Evolutionary conservation across 2,888 invertebrate genomes (phyloP).

Genomic region (Epiblema foenella): DNA sequence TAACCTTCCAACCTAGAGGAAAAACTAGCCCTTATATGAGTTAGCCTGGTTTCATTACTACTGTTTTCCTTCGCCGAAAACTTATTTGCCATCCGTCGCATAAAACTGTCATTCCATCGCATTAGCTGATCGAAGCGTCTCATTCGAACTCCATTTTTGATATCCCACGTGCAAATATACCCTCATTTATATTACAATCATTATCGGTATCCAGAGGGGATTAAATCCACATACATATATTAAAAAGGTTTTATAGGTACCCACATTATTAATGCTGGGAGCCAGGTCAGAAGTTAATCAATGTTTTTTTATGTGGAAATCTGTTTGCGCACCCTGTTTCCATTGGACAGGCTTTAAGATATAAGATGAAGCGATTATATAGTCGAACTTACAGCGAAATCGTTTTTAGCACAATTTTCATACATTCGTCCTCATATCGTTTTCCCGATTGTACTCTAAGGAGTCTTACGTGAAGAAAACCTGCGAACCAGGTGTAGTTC

Average conservation of each 20-base stretch:
- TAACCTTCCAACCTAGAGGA: too few species aligned
- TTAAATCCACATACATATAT: not conserved
- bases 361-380: conserved; percentile 21
- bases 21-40: too few species aligned
- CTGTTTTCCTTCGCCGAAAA: too few species aligned
- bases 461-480: too few species aligned
- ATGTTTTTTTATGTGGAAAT: conserved; percentile 40
- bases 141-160: not conserved
- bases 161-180: not conserved
- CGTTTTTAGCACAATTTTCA: too few species aligned
- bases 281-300: conserved; percentile 39
- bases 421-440: too few species aligned
- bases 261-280: conserved; percentile 21
- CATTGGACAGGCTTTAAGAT: not conserved
- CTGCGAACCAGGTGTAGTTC: too few species aligned
- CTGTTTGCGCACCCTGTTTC: conserved; percentile 26
- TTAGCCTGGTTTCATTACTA: too few species aligned
- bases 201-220: not conserved
- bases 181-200: conserved; percentile 1
- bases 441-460: too few species aligned
- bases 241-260: conserved; percentile 13
- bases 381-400: too few species aligned
- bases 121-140: not conserved
- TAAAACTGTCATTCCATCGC: too few species aligned
- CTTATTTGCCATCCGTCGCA: too few species aligned